These are phyloP conservation scores for Doris montereyensis DNA, from an alignment of 2,888 invertebrate genomes.

Conservation along the genomic window DNA sequence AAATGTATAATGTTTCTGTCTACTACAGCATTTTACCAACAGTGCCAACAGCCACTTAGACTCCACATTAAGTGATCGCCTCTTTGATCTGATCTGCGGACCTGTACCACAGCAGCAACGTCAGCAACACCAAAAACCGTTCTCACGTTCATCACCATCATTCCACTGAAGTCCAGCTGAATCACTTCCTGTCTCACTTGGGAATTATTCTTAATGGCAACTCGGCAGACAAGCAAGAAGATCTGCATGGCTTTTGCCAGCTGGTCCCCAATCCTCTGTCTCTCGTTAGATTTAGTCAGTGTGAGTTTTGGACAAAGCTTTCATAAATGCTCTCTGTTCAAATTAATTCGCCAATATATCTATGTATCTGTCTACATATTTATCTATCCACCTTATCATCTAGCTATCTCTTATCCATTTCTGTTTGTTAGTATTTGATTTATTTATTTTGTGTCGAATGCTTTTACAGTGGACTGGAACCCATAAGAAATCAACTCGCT, in stretches of 20 bases:
- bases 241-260: slow-evolving; percentile 41
- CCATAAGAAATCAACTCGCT: no score
- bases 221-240: slow-evolving; percentile 38
- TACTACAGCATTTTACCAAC: slow-evolving; percentile 28
- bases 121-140: slow-evolving; percentile 21
- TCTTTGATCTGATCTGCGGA: slow-evolving; percentile 42
- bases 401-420: no score
- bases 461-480: no score
- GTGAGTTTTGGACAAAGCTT: slow-evolving; percentile 33
- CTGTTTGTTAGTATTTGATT: no score
- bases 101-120: slow-evolving; percentile 20
- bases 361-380: no score
- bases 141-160: slow-evolving; percentile 30
- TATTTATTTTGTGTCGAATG: no score
- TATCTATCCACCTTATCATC: no score
- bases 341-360: no score
- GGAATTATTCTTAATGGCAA: slow-evolving; percentile 44
- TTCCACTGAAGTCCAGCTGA: slow-evolving; percentile 33
- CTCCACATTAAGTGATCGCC: slow-evolving; percentile 22
- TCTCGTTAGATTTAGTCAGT: slow-evolving; percentile 41
- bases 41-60: slow-evolving; percentile 39
- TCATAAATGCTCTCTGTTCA: no score
- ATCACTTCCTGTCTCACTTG: slow-evolving; percentile 42
- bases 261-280: slow-evolving; percentile 29
- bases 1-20: no score